These are phyloP conservation scores for Octomys mimax DNA, from an alignment of 2,797 vertebrate species.

Conservation along the genomic window DNA sequence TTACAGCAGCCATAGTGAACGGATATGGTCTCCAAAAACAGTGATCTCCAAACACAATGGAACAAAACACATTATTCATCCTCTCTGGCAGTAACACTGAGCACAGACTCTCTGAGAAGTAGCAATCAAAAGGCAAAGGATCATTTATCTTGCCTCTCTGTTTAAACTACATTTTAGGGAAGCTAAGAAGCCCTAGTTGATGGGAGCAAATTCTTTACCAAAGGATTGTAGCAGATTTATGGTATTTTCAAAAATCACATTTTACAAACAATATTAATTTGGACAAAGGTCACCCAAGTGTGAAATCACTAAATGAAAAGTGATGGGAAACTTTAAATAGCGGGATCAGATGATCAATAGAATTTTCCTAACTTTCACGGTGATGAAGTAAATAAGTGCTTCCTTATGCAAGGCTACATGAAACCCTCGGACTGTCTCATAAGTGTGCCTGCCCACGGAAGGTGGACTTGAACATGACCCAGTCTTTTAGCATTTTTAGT, in stretches of 20 bases:
- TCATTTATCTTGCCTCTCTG: neutral
- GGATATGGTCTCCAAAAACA: neutral
- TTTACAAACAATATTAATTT: neutral
- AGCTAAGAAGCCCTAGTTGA: neutral
- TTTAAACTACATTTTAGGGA: neutral
- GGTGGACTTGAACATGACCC: neutral
- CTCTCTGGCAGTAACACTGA: neutral
- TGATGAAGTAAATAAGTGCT: neutral
- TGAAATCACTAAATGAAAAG: neutral
- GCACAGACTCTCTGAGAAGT: neutral
- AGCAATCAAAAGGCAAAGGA: neutral
- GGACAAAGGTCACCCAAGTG: neutral
- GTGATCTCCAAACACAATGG: neutral
- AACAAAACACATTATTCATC: neutral
- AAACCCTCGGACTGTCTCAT: neutral
- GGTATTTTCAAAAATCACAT: neutral
- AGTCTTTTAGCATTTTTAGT: neutral
- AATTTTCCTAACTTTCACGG: neutral
- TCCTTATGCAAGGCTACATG: neutral
- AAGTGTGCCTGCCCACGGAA: neutral
- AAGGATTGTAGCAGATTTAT: neutral
- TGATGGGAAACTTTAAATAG: neutral
- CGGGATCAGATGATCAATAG: neutral
- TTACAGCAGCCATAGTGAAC: neutral
- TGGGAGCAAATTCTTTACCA: neutral